A percentile compares a stretch with the other conserved stretches of the same genome.
Evolutionary conservation across 2,888 invertebrate species (phyloP).

Genomic region (Agriopis aurantiaria): DNA sequence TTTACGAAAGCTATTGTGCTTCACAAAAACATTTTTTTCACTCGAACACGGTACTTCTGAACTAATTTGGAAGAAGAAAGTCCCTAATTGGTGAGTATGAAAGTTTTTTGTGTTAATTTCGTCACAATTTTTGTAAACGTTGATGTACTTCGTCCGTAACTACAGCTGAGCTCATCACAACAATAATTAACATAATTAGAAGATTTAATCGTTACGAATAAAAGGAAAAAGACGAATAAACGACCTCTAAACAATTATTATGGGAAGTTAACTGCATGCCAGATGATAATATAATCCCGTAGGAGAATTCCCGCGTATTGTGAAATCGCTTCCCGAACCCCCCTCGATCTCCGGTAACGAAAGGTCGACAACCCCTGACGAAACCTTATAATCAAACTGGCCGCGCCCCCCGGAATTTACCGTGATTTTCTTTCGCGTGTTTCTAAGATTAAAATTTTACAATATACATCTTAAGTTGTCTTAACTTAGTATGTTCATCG

Average conservation of each 20-base stretch:
- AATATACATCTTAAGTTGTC: too few species aligned
- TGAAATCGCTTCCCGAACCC: constrained; percentile 22
- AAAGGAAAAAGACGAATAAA: constrained; percentile 35
- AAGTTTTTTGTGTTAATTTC: constrained; percentile 32
- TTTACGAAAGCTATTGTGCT: constrained; percentile 36
- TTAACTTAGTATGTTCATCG: background rate
- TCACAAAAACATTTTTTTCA: constrained; percentile 41
- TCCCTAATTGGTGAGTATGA: constrained; percentile 37
- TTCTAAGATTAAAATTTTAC: background rate
- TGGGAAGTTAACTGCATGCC: background rate
- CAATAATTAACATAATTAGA: constrained; percentile 40
- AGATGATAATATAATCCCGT: constrained; percentile 1
- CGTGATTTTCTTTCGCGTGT: background rate
- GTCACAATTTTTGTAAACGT: constrained; percentile 9
- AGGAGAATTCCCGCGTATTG: constrained; percentile 39
- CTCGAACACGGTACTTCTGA: constrained; percentile 29
- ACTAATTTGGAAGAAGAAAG: constrained; percentile 32
- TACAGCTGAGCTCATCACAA: constrained; percentile 37
- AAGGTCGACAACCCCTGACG: constrained; percentile 26
- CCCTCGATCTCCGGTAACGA: background rate
- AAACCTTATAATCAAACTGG: constrained; percentile 12
- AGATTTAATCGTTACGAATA: constrained; percentile 32
- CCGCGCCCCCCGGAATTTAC: background rate
- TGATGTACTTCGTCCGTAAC: constrained; percentile 16
- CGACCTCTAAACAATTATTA: constrained; percentile 23